Base-by-base conservation (phyloP, 2,797 vertebrate genomes). In the Eulemur albifrons region DNA sequence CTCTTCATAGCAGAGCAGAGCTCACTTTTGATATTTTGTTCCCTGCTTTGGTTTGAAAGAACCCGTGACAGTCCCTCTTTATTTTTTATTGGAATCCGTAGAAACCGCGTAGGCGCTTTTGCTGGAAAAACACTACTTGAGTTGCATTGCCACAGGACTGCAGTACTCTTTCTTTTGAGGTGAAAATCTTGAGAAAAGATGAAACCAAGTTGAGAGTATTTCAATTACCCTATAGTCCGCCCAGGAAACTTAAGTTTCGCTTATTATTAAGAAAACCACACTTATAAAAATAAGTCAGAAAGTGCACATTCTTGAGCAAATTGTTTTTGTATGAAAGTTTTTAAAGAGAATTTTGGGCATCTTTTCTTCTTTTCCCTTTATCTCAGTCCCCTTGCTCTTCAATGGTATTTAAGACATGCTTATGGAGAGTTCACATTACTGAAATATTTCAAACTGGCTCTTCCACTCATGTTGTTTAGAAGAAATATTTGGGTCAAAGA, bases 101-200 rank as follows among this genome's bases (percentile, higher is more conserved):
- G 97, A 87, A 93, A 84, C 72, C 43, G 73, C 5, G 3, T 7
- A 10, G 57, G 63, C 23, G 32, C 81, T 88, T 87, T 87, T 48
- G 45, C 80, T 69, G 30, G 69, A 52, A 85, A 90, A 48, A 30
- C 4, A 0, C 30, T n/a, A 18, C 59, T 50, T 5, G n/a, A 81
- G 84, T 2, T 6, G 0, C 48, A 0, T 23, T 8, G 70, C 48
- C 7, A 6, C 23, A 1, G 18, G 32, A 8, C 13, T 0, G 40
- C 23, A 23, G 90, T 2, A 9, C 75, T 6, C 65, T 43, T 67
- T 81, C 48, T 81, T 57, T 52, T 13, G 73, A 82, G 87, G 23
- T 12, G 27, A 54, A n/a, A 80, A 57, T 69, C 57, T 73, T 59
- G 38, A 90, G 90, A 52, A 48, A 69, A 75, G 63, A 86, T 9